phyloP scores from a whole-genome alignment of 2,888 invertebrate genomes.

The Nemapogon koenigi region DNA sequence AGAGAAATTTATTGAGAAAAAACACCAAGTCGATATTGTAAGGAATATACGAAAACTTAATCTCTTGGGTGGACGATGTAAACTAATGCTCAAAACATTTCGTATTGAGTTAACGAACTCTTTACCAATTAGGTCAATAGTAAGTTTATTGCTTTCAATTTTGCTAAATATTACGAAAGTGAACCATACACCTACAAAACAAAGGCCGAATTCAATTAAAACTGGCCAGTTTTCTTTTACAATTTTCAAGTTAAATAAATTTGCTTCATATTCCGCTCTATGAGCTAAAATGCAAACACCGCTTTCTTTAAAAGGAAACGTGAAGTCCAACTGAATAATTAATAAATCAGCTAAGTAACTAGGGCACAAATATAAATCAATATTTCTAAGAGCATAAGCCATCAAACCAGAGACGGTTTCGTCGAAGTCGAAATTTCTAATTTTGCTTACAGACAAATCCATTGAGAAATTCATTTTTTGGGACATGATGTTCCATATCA shows the following conservation, averaged over 20 bases:
- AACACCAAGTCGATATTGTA: slow-evolving; percentile 40
- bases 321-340: slow-evolving; percentile 36
- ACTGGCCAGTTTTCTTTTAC: slow-evolving; percentile 23
- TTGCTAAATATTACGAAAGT: slow-evolving; percentile 33
- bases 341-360: slow-evolving; percentile 44
- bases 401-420: slow-evolving; percentile 32
- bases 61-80: slow-evolving; percentile 33
- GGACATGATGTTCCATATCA: slow-evolving; percentile 38
- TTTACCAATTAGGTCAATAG: slow-evolving; percentile 39
- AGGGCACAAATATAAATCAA: slow-evolving; percentile 37
- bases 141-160: slow-evolving; percentile 25
- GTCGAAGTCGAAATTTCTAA: slow-evolving; percentile 44
- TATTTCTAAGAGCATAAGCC: slow-evolving; percentile 34
- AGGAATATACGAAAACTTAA: slow-evolving; percentile 39
- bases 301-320: slow-evolving; percentile 37
- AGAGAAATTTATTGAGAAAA: slow-evolving; percentile 45
- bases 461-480: slow-evolving; percentile 41
- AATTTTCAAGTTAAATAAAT: slow-evolving; percentile 32
- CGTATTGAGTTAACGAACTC: slow-evolving; percentile 42
- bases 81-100: slow-evolving; percentile 31
- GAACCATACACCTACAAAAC: slow-evolving; percentile 40
- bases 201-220: slow-evolving; percentile 24
- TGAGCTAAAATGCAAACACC: slow-evolving; percentile 44
- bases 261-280: slow-evolving; percentile 40
- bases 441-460: slow-evolving; percentile 29